Conservation (phyloP, 2,113 vertebrate genomes). For the Phaethornis superciliosus region DNA sequence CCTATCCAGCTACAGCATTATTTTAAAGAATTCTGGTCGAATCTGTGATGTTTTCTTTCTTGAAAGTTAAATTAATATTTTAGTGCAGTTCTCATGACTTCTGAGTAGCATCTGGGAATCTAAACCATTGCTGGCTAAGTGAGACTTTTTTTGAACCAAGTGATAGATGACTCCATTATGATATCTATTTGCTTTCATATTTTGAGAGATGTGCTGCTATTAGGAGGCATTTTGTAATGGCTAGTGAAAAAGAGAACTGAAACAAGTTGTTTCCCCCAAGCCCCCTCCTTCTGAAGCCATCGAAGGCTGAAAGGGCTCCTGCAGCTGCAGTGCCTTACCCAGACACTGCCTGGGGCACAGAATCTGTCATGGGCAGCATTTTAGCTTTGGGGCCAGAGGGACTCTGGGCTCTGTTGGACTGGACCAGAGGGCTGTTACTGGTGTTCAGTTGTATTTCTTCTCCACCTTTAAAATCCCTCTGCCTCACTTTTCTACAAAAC, state of each 20-base stretch:
- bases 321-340: not conserved
- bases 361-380: accelerated
- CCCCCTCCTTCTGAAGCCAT: not conserved
- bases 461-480: not conserved
- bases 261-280: not conserved
- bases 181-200: accelerated
- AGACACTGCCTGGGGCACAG: not conserved
- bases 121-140: not conserved
- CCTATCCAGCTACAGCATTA: not conserved
- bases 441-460: not conserved
- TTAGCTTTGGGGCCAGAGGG: not conserved
- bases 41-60: not conserved
- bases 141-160: not conserved
- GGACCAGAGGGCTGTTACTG: not conserved
- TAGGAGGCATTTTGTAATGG: conserved; percentile 1
- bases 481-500: not conserved
- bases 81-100: not conserved
- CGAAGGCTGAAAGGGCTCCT: not conserved
- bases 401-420: not conserved
- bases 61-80: not conserved
- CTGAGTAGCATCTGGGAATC: not conserved
- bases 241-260: conserved; percentile 52
- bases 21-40: not conserved
- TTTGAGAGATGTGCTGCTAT: not conserved
- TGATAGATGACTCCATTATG: accelerated